phyloP scores from a whole-genome alignment of 64 coral and sea anemone genomes.

The Montipora cactus region DNA sequence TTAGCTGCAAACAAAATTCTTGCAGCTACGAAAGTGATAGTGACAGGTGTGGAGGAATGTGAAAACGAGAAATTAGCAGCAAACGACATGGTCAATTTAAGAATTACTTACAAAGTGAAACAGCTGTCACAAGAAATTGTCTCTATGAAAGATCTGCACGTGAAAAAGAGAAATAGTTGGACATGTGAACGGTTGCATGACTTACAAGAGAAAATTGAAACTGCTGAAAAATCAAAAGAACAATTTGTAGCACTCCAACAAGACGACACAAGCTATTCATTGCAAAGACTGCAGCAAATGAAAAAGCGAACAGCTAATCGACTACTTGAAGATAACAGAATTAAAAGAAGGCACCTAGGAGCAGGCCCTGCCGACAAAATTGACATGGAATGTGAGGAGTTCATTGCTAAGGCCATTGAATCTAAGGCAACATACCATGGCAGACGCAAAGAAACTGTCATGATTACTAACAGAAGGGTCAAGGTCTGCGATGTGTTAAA shows the following conservation, averaged over 20 bases:
- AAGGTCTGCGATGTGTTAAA: slow-evolving; percentile 55
- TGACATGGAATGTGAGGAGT: slow-evolving; percentile 71
- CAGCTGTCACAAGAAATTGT: slow-evolving; percentile 27
- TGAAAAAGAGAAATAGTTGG: slow-evolving; percentile 37
- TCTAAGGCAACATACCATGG: slow-evolving; percentile 79
- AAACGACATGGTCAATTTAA: slow-evolving; percentile 33
- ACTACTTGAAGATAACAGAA: slow-evolving; percentile 48
- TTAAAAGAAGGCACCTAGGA: slow-evolving; percentile 35
- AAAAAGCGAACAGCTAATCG: slow-evolving; percentile 21
- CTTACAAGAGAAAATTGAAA: slow-evolving; percentile 12
- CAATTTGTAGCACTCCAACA: background rate
- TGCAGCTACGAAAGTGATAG: background rate
- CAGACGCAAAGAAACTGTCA: slow-evolving; percentile 63
- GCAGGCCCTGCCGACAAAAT: slow-evolving; percentile 22
- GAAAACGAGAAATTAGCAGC: slow-evolving; percentile 38
- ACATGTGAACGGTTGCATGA: background rate
- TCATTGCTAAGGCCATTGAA: slow-evolving; percentile 76
- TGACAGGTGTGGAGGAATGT: slow-evolving; percentile 42
- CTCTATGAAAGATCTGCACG: background rate
- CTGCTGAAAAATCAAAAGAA: background rate
- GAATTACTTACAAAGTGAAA: slow-evolving; percentile 32
- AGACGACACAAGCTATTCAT: background rate
- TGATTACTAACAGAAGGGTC: slow-evolving; percentile 68
- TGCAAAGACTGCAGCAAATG: slow-evolving; percentile 30
- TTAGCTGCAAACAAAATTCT: slow-evolving; percentile 27